phyloP scores from a whole-genome alignment of 2,888 invertebrate genomes.

The Shargacucullia verbasci region DNA sequence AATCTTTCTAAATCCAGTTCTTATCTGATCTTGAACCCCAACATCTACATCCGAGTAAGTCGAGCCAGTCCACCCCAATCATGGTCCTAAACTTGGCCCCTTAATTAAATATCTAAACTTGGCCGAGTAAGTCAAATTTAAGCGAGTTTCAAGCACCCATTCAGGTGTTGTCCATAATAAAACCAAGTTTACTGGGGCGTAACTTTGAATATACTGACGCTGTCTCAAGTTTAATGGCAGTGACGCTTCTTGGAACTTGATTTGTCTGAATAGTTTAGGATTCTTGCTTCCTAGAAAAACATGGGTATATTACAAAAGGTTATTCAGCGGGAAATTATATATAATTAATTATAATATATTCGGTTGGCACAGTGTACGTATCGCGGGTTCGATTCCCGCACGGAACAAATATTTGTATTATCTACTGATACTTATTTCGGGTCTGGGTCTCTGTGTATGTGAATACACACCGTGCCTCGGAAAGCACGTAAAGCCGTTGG shows the following conservation, averaged over 20 bases:
- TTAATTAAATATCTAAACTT: conserved; percentile 59
- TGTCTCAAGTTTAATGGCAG: conserved; percentile 41
- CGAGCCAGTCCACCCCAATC: conserved; percentile 34
- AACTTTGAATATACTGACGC: conserved; percentile 33
- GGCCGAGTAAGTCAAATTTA: conserved; percentile 53
- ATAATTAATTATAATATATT: no score
- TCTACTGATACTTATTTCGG: no score
- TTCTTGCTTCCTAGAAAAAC: no score
- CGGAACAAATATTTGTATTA: no score
- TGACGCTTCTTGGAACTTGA: conserved; percentile 3
- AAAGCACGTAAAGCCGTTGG: no score
- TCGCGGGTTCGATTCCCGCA: no score
- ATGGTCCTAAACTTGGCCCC: conserved; percentile 27
- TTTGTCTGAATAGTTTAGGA: neutral
- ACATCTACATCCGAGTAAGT: conserved; percentile 26
- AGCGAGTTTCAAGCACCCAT: conserved; percentile 57
- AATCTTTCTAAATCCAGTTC: neutral
- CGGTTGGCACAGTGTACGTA: no score
- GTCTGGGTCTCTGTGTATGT: no score
- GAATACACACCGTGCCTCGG: no score
- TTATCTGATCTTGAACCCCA: conserved; percentile 6
- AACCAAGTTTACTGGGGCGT: conserved; percentile 41
- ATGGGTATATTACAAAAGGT: no score
- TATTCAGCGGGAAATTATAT: no score
- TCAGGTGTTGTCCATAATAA: conserved; percentile 62